Conservation (phyloP, 2,113 vertebrate genomes). For the Ictalurus furcatus region DNA sequence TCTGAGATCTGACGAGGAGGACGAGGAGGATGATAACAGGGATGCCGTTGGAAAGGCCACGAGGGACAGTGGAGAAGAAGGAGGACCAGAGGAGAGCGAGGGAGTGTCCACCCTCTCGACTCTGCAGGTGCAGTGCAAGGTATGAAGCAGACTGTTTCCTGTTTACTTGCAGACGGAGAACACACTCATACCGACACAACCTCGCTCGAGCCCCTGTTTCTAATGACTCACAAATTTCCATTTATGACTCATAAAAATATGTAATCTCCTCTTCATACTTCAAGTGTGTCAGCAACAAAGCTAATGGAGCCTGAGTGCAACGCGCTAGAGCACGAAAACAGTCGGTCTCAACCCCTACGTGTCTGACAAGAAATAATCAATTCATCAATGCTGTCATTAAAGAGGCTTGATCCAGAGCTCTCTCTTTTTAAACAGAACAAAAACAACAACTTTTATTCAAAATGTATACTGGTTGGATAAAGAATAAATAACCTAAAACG, state of each 20-base stretch:
- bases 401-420: background rate
- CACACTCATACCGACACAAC: constrained; percentile 31
- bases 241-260: background rate
- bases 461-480: background rate
- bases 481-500: background rate
- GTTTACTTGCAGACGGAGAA: background rate
- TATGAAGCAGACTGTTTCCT: constrained; percentile 54
- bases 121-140: constrained; percentile 86
- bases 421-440: background rate
- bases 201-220: background rate
- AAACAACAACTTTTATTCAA: background rate
- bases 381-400: background rate
- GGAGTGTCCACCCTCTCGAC: constrained; percentile 56
- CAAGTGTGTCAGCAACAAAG: constrained; percentile 7
- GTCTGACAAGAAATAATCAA: background rate
- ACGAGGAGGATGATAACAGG: constrained; percentile 59
- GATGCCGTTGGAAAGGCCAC: constrained; percentile 49
- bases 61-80: constrained; percentile 40
- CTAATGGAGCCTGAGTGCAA: background rate
- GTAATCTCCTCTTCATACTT: background rate
- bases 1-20: constrained; percentile 74
- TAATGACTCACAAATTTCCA: constrained; percentile 35
- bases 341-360: background rate
- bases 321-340: background rate
- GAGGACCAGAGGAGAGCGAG: constrained; percentile 37